These are phyloP conservation scores for Cichladusa arquata DNA, from an alignment of 2,113 vertebrate genomes.

Conservation along the genomic window DNA sequence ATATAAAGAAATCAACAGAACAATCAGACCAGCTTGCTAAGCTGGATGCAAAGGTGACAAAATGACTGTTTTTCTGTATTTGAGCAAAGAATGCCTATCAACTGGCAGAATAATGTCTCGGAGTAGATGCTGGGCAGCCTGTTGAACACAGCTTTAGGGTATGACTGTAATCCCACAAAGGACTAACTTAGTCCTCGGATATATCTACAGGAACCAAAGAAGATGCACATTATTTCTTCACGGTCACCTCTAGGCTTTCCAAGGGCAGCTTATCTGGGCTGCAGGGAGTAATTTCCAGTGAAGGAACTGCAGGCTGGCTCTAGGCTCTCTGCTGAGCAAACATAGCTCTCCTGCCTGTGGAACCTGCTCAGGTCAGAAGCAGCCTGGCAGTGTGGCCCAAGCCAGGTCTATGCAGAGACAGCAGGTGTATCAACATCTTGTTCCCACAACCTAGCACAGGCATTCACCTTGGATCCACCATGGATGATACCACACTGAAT, in stretches of 20 bases:
- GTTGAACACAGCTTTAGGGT: background rate
- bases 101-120: background rate
- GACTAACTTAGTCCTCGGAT: background rate
- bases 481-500: background rate
- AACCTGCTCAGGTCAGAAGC: background rate
- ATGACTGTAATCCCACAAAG: background rate
- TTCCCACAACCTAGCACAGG: background rate
- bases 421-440: rapidly evolving
- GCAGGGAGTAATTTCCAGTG: background rate
- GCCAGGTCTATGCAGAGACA: background rate
- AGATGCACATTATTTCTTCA: background rate
- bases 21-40: background rate
- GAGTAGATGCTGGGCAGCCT: background rate
- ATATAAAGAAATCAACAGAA: background rate
- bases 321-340: background rate
- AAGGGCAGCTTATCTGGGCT: background rate
- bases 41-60: background rate
- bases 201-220: background rate
- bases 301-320: background rate
- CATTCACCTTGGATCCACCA: background rate
- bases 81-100: background rate
- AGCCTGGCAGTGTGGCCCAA: background rate
- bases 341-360: background rate
- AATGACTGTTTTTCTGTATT: background rate
- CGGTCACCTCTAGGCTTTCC: rapidly evolving